Conservation (phyloP, 2,113 vertebrate genomes). For the Callipepla californica region DNA sequence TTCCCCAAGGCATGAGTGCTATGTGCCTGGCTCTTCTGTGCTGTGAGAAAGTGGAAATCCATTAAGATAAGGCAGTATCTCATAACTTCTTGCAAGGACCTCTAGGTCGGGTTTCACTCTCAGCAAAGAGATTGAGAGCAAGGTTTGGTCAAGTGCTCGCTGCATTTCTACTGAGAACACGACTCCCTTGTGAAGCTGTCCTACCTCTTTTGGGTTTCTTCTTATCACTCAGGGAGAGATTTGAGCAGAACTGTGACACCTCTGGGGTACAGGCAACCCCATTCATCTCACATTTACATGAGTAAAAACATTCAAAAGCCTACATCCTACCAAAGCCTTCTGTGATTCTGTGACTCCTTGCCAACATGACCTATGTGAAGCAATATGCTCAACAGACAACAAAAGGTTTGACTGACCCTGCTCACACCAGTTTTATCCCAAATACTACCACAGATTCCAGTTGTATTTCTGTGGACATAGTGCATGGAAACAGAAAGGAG, state of each 20-base stretch:
- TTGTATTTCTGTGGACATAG: neutral
- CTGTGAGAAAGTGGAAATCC: neutral
- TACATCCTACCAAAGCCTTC: neutral
- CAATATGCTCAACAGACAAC: fast-evolving
- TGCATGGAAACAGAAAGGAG: neutral
- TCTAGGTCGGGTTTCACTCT: no score
- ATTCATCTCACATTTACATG: neutral
- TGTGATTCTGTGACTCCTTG: no score
- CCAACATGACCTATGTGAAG: neutral
- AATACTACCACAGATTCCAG: neutral
- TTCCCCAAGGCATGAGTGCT: fast-evolving
- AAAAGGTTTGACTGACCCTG: neutral
- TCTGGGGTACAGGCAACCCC: neutral
- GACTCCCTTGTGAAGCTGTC: fast-evolving
- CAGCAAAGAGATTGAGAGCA: neutral
- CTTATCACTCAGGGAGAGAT: neutral
- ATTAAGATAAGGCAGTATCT: neutral
- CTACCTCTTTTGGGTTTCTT: neutral
- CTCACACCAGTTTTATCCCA: neutral
- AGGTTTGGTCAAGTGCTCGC: neutral
- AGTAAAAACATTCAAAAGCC: neutral
- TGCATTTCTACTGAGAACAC: neutral
- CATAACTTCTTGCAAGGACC: neutral
- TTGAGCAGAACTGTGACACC: neutral
- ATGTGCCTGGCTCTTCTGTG: fast-evolving